Conservation (phyloP, 2,797 vertebrate genomes). For the Rhinoraja longicauda region DNA sequence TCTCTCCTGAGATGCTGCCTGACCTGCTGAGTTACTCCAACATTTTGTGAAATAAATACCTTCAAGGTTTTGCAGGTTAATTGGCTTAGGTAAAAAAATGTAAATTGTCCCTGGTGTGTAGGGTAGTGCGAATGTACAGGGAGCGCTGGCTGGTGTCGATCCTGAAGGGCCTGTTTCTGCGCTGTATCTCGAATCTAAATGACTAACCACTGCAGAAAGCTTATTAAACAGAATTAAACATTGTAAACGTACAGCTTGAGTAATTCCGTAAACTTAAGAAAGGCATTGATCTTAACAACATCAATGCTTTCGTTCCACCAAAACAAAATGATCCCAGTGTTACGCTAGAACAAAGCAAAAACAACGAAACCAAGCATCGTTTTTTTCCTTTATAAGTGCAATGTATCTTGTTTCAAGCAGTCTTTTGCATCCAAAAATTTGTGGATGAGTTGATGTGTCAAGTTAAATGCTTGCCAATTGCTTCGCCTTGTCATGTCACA, state of each 20-base stretch:
- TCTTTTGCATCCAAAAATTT: constrained; percentile 43
- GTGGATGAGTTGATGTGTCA: constrained; percentile 53
- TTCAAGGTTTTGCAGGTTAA: no score
- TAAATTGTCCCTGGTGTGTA: no score
- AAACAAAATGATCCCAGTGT: background rate
- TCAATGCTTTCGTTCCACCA: background rate
- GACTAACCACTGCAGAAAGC: background rate
- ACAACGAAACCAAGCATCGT: background rate
- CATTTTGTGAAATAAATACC: no score
- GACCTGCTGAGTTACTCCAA: no score
- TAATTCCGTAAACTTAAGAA: background rate
- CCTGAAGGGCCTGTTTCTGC: no score
- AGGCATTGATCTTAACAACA: background rate
- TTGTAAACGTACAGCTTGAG: background rate
- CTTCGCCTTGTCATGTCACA: constrained; percentile 52
- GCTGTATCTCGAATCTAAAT: no score
- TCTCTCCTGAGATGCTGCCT: no score
- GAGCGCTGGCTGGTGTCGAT: no score
- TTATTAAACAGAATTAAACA: background rate
- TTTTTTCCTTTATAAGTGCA: background rate
- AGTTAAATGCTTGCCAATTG: constrained; percentile 58
- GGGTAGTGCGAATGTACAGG: no score
- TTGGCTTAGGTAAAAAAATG: no score
- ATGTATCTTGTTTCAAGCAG: constrained; percentile 41
- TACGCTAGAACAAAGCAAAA: constrained; percentile 7